A percentile compares a stretch with the other conserved stretches of the same genome.
These are phyloP conservation scores for Falco rusticolus DNA, from an alignment of 2,797 vertebrate species.

Conservation along the genomic window DNA sequence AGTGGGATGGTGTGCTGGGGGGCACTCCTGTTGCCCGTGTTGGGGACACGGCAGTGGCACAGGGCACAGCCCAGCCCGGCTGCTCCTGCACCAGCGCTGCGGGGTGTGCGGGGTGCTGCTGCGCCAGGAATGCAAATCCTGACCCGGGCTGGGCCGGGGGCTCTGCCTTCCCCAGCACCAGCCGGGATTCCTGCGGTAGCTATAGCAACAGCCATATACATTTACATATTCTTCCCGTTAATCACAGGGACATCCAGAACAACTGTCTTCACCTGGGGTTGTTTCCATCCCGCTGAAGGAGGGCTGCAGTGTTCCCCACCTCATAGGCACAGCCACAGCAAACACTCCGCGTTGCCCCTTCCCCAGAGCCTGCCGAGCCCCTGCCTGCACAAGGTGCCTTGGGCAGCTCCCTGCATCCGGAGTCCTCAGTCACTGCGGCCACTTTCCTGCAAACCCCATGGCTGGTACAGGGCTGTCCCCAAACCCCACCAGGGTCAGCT, in stretches of 20 bases:
- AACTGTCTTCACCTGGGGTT: rapidly evolving
- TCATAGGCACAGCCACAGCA: rapidly evolving
- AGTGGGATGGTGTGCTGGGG: background rate
- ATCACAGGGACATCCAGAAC: constrained; percentile 61
- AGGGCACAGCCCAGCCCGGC: rapidly evolving
- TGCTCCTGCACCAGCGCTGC: rapidly evolving
- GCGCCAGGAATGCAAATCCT: background rate
- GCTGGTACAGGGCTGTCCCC: rapidly evolving
- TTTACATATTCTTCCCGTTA: constrained; percentile 67
- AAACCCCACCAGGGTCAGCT: background rate
- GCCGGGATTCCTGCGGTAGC: constrained; percentile 43
- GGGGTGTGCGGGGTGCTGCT: background rate
- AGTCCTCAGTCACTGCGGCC: background rate
- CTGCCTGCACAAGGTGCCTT: background rate
- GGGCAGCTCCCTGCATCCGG: background rate
- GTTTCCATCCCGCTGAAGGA: background rate
- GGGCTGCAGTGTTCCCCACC: background rate
- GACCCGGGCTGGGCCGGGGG: background rate
- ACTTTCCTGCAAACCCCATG: rapidly evolving
- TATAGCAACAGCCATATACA: constrained; percentile 65
- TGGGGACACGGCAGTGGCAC: background rate
- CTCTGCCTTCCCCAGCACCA: constrained; percentile 63
- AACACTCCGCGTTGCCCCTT: background rate
- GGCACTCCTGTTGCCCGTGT: background rate
- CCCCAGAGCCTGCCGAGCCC: background rate